A percentile compares a stretch with the other conserved stretches of the same genome.
These are phyloP conservation scores for Schrankia costaestrigalis DNA, from an alignment of 2,888 invertebrate species.

Conservation along the genomic window DNA sequence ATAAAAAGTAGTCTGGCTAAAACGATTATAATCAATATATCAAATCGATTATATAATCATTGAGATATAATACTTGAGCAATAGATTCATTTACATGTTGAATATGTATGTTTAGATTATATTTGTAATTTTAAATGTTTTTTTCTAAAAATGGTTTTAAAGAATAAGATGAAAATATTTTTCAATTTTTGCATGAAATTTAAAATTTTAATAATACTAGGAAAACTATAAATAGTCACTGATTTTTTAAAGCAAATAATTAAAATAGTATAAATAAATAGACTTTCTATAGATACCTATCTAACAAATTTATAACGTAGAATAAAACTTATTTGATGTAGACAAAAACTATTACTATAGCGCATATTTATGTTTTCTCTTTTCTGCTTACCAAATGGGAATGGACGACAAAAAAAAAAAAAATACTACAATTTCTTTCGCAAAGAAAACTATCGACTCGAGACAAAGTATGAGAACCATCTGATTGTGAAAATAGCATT, in stretches of 20 bases:
- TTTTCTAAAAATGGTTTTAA: no score
- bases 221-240: no score
- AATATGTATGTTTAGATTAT: no score
- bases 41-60: no score
- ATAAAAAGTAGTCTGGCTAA: no score
- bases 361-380: conserved; percentile 72
- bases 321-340: conserved; percentile 33
- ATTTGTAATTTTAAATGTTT: no score
- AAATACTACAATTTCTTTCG: conserved; percentile 30
- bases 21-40: no score
- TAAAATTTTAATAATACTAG: no score
- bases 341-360: conserved; percentile 64
- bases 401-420: conserved; percentile 55
- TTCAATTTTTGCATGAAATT: conserved; percentile 24
- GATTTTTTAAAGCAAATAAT: no score
- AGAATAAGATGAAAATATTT: no score
- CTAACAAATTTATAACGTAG: conserved; percentile 21
- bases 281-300: conserved; percentile 20
- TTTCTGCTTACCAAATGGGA: conserved; percentile 76
- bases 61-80: no score
- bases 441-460: conserved; percentile 98
- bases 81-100: no score
- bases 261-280: conserved; percentile 20
- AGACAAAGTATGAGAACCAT: conserved; percentile 98
- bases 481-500: conserved; percentile 98